These are phyloP conservation scores for Entomobrya proxima DNA, from an alignment of 2,888 invertebrate genomes.

Conservation along the genomic window DNA sequence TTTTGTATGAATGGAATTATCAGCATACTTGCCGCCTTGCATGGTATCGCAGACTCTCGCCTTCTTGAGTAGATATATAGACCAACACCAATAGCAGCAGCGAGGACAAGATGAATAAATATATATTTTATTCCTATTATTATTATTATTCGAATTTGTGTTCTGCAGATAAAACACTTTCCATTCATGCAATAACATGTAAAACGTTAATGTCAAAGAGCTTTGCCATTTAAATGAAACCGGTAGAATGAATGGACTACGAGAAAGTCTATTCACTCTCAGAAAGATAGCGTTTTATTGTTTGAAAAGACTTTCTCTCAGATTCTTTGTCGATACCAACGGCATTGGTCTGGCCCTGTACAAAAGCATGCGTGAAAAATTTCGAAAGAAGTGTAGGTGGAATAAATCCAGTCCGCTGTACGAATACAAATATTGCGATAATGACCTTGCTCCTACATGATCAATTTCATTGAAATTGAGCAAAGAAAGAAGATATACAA, in stretches of 20 bases:
- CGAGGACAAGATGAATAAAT: background rate
- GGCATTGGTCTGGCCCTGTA: background rate
- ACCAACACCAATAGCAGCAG: background rate
- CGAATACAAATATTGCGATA: background rate
- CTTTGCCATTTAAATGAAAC: background rate
- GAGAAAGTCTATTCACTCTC: background rate
- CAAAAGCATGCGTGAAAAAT: background rate
- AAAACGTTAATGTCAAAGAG: background rate
- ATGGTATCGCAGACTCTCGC: background rate
- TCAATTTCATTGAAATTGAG: conserved; percentile 11
- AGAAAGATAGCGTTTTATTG: background rate
- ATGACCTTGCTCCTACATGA: background rate
- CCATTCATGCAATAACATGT: background rate
- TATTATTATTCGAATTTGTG: background rate
- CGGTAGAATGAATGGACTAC: background rate
- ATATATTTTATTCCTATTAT: background rate
- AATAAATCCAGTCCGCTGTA: background rate
- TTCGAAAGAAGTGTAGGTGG: background rate
- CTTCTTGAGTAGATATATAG: background rate
- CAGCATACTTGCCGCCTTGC: background rate
- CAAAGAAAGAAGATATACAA: background rate
- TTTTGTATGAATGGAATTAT: background rate
- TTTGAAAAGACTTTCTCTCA: background rate
- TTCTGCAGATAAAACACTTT: background rate
- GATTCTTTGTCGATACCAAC: background rate